A percentile compares a stretch with the other conserved stretches of the same genome.
These are phyloP conservation scores for Microtus californicus DNA, from an alignment of 2,797 vertebrate species.

Conservation along the genomic window DNA sequence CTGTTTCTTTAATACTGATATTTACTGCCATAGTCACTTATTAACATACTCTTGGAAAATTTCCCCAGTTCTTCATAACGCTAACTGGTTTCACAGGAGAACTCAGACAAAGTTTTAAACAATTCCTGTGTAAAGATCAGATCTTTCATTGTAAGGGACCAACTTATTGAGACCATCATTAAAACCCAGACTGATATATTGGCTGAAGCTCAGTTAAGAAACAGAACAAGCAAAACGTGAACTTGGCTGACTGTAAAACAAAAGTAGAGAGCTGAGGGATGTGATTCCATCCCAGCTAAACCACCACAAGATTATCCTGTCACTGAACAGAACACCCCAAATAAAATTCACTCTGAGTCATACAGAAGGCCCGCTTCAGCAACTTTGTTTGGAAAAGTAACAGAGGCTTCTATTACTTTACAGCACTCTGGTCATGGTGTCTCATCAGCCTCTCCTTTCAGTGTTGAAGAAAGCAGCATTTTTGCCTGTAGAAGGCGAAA, in stretches of 20 bases:
- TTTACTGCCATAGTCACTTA: neutral
- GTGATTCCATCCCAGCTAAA: conserved; percentile 3
- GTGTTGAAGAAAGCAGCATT: neutral
- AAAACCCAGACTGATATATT: neutral
- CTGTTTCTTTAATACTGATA: neutral
- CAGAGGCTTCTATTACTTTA: neutral
- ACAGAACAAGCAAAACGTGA: neutral
- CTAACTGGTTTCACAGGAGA: conserved; percentile 41
- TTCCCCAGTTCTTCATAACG: conserved; percentile 34
- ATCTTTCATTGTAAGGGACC: neutral
- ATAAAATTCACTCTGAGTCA: conserved; percentile 2
- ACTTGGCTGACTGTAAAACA: neutral
- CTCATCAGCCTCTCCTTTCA: neutral
- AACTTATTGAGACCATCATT: neutral
- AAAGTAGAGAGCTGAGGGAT: conserved; percentile 1
- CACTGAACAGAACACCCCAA: neutral
- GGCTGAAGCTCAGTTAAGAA: conserved; percentile 15
- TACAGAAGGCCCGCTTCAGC: neutral
- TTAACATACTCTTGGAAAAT: conserved; percentile 40
- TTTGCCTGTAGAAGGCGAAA: neutral
- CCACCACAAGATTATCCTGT: neutral
- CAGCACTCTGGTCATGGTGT: neutral
- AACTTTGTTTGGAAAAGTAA: conserved; percentile 11
- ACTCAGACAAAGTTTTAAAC: conserved; percentile 21
- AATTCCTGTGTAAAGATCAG: conserved; percentile 1